Percentiles rank a stretch among this genome's conserved stretches.
Conservation (phyloP, 1,140 invertebrate genomes). For the Contarinia nasturtii region DNA sequence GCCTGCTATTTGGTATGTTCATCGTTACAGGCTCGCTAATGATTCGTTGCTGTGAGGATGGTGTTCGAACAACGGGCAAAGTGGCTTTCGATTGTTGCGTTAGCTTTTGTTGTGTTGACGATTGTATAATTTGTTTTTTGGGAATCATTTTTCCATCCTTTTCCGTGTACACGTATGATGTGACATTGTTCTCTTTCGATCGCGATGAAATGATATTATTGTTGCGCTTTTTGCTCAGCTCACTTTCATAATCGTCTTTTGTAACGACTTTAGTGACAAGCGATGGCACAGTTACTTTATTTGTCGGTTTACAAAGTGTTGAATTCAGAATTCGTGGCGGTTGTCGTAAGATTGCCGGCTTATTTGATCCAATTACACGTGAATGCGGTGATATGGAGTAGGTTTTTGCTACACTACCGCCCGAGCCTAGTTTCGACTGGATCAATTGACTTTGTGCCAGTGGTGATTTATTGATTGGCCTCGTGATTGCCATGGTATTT, state of each 20-base stretch:
- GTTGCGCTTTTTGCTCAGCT: conserved; percentile 12
- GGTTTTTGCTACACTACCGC: background rate
- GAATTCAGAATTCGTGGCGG: conserved; percentile 19
- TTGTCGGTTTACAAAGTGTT: conserved; percentile 12
- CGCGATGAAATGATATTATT: conserved; percentile 2
- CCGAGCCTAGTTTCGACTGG: background rate
- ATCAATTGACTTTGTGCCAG: background rate
- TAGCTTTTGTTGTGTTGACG: background rate
- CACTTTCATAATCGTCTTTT: conserved; percentile 8
- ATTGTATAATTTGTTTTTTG: background rate
- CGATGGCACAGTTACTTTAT: too few relatives aligned
- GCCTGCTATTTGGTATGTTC: background rate
- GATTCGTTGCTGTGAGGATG: background rate
- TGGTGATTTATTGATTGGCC: background rate
- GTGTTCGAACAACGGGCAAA: background rate
- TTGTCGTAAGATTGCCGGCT: conserved; percentile 4
- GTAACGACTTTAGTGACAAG: conserved; percentile 8
- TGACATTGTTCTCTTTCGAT: too few relatives aligned
- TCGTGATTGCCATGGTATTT: background rate
- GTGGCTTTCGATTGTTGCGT: background rate
- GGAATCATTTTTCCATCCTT: too few relatives aligned
- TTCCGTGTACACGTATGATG: too few relatives aligned
- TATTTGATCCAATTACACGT: too few relatives aligned
- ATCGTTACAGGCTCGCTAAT: background rate
- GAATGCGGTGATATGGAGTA: too few relatives aligned